Evolutionary conservation across 2,888 invertebrate genomes (phyloP).

Genomic region (Rhingia campestris): DNA sequence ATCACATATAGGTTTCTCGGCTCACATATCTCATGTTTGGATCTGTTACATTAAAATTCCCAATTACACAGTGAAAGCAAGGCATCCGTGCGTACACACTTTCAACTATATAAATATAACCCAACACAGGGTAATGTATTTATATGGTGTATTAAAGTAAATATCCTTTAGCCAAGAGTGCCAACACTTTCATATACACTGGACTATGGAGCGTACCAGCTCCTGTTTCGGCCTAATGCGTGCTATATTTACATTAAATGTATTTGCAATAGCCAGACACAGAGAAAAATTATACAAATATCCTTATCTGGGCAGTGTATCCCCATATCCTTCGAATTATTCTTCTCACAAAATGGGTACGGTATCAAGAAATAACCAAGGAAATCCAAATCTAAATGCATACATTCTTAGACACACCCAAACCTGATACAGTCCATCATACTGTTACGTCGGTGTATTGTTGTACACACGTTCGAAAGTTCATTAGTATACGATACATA

Average conservation of each 20-base stretch:
- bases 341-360: neutral
- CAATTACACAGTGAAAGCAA: conserved; percentile 54
- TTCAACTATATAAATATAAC: conserved; percentile 55
- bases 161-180: conserved; percentile 58
- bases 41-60: conserved; percentile 60
- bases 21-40: conserved; percentile 3
- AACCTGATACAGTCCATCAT: conserved; percentile 41
- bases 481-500: conserved; percentile 31
- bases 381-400: conserved; percentile 51
- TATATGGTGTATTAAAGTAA: conserved; percentile 56
- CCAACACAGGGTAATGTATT: conserved; percentile 21
- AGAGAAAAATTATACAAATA: conserved; percentile 69
- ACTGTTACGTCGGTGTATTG: conserved; percentile 7
- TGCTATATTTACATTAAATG: conserved; percentile 75
- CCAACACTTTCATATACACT: conserved; percentile 49
- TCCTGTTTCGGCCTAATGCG: conserved; percentile 54
- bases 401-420: conserved; percentile 15
- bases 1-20: conserved; percentile 17
- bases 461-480: conserved; percentile 35
- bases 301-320: conserved; percentile 38
- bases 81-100: conserved; percentile 49
- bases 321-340: conserved; percentile 10
- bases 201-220: neutral
- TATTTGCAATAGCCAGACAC: conserved; percentile 60
- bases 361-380: conserved; percentile 23